Conservation (phyloP, 2,113 vertebrate species). For the Oreochromis tanganicae region DNA sequence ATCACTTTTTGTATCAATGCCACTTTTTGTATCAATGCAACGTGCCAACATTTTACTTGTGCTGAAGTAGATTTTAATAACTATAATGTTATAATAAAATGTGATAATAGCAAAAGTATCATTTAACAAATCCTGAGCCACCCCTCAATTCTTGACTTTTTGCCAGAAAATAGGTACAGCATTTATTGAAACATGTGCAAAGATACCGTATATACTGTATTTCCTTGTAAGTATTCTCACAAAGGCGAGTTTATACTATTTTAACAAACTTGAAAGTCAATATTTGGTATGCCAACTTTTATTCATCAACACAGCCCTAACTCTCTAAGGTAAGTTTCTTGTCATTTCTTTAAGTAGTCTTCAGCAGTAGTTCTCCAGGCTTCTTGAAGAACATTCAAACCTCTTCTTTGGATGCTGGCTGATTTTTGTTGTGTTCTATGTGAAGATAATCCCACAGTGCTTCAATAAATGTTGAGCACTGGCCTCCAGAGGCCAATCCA, state of each 20-base stretch:
- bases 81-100: not conserved
- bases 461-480: no score
- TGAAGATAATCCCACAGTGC: no score
- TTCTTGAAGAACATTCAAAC: not conserved
- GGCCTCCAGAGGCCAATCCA: no score
- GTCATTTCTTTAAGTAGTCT: not conserved
- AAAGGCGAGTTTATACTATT: rapidly evolving
- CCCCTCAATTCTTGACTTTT: not conserved
- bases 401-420: not conserved
- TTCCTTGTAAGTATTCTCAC: not conserved
- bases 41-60: not conserved
- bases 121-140: not conserved
- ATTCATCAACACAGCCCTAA: not conserved
- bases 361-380: not conserved
- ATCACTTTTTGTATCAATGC: not conserved
- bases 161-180: not conserved
- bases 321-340: not conserved
- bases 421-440: no score
- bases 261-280: not conserved
- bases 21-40: not conserved
- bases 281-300: not conserved
- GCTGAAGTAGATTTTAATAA: not conserved
- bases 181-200: not conserved
- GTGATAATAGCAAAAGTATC: not conserved
- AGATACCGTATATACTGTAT: not conserved